Evolutionary conservation across 2,113 vertebrate species (phyloP).

Genomic region (Anas platyrhynchos): DNA sequence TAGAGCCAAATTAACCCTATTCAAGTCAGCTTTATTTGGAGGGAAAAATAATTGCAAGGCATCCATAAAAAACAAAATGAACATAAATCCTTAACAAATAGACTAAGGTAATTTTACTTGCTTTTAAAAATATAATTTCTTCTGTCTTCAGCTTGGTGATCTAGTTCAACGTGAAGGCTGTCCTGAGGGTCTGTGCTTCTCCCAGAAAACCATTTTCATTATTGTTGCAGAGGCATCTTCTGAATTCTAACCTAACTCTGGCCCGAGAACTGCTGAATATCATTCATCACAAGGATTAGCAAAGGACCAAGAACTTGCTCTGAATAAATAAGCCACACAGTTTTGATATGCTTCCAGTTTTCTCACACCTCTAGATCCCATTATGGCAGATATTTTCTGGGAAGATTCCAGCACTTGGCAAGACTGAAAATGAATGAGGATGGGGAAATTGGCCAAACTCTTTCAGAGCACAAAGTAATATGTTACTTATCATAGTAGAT

Average conservation of each 20-base stretch:
- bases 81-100: neutral
- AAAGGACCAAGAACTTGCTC: neutral
- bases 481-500: slow-evolving; percentile 47
- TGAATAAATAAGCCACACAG: slow-evolving; percentile 34
- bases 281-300: neutral
- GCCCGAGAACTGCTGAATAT: neutral
- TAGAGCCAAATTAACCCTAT: neutral
- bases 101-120: neutral
- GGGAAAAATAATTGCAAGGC: neutral
- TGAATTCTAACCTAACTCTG: neutral
- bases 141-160: neutral
- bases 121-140: neutral
- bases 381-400: slow-evolving; percentile 54
- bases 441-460: slow-evolving; percentile 47
- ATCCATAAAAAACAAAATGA: neutral
- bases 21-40: neutral
- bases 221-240: neutral
- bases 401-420: slow-evolving; percentile 60
- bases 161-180: neutral
- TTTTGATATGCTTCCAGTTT: slow-evolving; percentile 47
- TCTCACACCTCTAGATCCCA: slow-evolving; percentile 49
- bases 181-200: neutral
- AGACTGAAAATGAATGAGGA: slow-evolving; percentile 45
- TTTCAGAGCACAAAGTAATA: slow-evolving; percentile 19
- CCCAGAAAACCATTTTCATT: neutral